These are phyloP conservation scores for Antechinus flavipes DNA, from an alignment of 2,113 vertebrate genomes.

Conservation along the genomic window DNA sequence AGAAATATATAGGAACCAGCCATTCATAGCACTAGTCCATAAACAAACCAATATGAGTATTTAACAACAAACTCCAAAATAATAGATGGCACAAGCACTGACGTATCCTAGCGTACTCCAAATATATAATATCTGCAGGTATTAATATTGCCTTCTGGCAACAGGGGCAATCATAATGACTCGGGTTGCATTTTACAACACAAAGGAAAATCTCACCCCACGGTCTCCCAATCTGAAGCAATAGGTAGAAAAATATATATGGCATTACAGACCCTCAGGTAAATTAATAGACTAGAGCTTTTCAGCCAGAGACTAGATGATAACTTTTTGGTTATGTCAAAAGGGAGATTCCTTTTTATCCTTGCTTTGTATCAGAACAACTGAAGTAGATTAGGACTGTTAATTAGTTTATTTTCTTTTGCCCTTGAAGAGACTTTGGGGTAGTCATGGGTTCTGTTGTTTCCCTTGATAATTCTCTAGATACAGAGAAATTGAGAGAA, in stretches of 20 bases:
- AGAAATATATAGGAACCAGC: neutral
- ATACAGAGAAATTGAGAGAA: neutral
- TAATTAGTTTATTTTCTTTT: neutral
- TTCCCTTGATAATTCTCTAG: neutral
- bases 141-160: neutral
- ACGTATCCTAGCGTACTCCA: neutral
- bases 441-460: neutral
- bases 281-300: neutral
- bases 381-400: neutral
- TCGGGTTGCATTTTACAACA: neutral
- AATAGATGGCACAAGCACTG: neutral
- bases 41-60: neutral
- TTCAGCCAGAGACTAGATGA: no score
- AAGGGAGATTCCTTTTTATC: no score
- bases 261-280: neutral
- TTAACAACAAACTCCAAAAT: neutral
- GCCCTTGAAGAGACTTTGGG: neutral
- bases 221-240: neutral
- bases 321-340: no score
- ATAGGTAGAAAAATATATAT: neutral
- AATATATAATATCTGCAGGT: neutral
- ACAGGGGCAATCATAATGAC: neutral
- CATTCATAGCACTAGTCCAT: neutral
- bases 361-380: no score
- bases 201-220: neutral